phyloP scores from a whole-genome alignment of 2,113 vertebrate genomes.

The Corvus cornix region DNA sequence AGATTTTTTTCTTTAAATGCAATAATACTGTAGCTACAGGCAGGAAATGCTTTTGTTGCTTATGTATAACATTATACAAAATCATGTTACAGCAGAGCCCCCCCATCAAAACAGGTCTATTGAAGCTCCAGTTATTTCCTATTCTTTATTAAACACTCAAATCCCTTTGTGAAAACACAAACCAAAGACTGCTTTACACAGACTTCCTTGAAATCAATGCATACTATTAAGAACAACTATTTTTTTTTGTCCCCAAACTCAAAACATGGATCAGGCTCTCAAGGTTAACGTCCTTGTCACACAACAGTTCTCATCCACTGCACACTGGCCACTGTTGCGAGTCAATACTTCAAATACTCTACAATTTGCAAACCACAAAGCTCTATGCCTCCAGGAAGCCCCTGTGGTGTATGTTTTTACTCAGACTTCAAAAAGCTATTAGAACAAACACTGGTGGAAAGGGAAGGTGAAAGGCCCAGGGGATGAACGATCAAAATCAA shows the following conservation, averaged over 20 bases:
- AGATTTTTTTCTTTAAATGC: not conserved
- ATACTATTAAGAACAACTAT: not conserved
- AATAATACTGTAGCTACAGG: not conserved
- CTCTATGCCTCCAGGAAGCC: not conserved
- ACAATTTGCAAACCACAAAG: constrained; percentile 32
- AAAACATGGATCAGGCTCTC: constrained; percentile 22
- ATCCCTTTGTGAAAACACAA: constrained; percentile 47
- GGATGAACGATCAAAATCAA: constrained; percentile 3
- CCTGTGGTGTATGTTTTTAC: not conserved
- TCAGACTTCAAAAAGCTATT: constrained; percentile 40
- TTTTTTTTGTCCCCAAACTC: constrained; percentile 31
- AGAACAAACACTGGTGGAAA: constrained; percentile 21
- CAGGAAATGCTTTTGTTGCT: constrained; percentile 39
- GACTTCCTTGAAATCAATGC: constrained; percentile 55
- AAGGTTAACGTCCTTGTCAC: constrained; percentile 14
- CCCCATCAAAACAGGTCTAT: not conserved
- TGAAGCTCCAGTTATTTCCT: constrained; percentile 54
- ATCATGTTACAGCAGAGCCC: not conserved
- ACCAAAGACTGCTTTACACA: not conserved
- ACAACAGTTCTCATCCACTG: not conserved
- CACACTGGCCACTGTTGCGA: not conserved
- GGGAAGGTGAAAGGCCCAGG: constrained; percentile 50
- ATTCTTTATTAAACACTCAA: constrained; percentile 40
- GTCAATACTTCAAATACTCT: constrained; percentile 5
- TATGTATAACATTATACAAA: not conserved